Percentiles rank a stretch among this genome's conserved stretches.
Evolutionary conservation across 2,113 vertebrate genomes (phyloP).

Genomic region (Casuarius casuarius): DNA sequence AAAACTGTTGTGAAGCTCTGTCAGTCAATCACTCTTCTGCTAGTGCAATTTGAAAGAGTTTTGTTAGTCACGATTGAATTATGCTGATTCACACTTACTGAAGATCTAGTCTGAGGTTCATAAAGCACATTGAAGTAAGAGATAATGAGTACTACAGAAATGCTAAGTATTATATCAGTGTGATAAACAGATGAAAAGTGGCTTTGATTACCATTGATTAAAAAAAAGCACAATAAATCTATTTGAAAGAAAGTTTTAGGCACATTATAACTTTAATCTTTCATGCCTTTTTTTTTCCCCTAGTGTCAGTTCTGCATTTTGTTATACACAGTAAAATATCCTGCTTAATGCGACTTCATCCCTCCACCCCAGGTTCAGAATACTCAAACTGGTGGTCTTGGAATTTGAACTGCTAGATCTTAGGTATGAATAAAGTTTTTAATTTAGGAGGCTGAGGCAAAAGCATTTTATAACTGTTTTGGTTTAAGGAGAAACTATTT

Average conservation of each 20-base stretch:
- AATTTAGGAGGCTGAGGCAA: background rate
- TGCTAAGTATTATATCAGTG: background rate
- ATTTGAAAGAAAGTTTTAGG: background rate
- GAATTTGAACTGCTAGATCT: background rate
- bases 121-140: background rate
- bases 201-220: background rate
- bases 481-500: background rate
- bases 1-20: background rate
- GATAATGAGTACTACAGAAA: background rate
- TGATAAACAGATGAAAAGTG: background rate
- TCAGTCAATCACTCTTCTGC: background rate
- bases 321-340: background rate
- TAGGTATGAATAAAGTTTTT: background rate
- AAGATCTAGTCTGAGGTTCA: background rate
- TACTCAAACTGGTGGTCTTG: background rate
- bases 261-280: background rate
- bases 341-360: background rate
- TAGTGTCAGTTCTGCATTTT: background rate
- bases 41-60: background rate
- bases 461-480: background rate
- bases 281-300: background rate
- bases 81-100: background rate
- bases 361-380: background rate
- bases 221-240: background rate
- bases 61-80: background rate